Evolutionary conservation across 2,888 invertebrate genomes (phyloP), one percentile per base, ranked within the genome.

Genomic region (Rotaria socialis): DNA sequence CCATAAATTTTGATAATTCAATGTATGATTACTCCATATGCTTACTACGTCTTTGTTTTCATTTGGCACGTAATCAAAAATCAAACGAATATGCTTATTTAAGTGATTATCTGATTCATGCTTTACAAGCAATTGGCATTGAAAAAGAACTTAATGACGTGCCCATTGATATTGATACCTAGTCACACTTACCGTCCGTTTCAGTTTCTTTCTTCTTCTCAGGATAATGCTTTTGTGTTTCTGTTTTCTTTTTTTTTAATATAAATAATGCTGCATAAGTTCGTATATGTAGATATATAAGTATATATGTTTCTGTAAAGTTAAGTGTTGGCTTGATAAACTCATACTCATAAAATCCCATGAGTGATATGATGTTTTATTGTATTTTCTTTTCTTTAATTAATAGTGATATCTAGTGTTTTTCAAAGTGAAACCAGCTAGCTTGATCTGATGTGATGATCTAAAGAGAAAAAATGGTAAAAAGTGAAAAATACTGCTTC

Each of bases 81-180:
- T 80, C 80, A 47, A 47, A 80, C 47, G 47, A 80, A 24, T 47
- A 47, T 24, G 80, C 80, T 2, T 11, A 11, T 80, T 47, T 80
- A 47, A 80, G 80, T 47, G 80, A 80, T n/a, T 80, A 80, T 47
- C 14, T 80, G 1, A 14, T 80, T 11, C 47, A 47, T n/a, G 80
- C 47, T 47, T 80, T 80, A 80, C 80, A 80, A 47, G 47, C 80
- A 5, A 47, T 80, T 80, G 80, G 80, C 10, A 80, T 80, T 3
- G 80, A 80, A 47, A 80, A 80, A 80, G 67, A 67, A 6, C 35
- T 67, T 6, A 67, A 67, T 35, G 67, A 67, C 10, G 35, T 67
- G 19, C 0, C 19, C 4, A 14, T 67, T 19, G 67, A 67, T 67
- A 14, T 67, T 35, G 67, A 67, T 67, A 67, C 4, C 67, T 67